Evolutionary conservation across 2,888 invertebrate genomes (phyloP).

Genomic region (Lampropteryx suffumata): DNA sequence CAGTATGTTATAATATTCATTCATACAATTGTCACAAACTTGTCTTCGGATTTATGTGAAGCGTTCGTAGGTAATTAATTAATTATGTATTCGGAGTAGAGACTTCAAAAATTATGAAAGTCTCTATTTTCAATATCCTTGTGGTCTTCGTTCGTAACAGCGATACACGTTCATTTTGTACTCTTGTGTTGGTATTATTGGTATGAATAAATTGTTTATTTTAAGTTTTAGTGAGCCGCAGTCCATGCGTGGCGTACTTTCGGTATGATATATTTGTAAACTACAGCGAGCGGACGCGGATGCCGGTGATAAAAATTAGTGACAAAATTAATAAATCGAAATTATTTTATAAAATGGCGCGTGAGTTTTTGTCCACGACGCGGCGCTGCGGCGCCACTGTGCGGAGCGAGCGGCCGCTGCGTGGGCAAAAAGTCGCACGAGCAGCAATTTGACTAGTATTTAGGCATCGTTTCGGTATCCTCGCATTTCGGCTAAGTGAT

Average conservation of each 20-base stretch:
- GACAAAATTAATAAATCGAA: slow-evolving; percentile 76
- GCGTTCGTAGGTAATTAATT: slow-evolving; percentile 63
- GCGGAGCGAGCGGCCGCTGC: slow-evolving; percentile 29
- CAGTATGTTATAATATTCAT: slow-evolving; percentile 32
- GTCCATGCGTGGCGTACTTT: slow-evolving; percentile 61
- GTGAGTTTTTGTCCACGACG: slow-evolving; percentile 41
- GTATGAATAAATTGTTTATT: slow-evolving; percentile 51
- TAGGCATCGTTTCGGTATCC: slow-evolving; percentile 82
- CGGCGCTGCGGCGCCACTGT: slow-evolving; percentile 35
- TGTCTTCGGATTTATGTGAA: slow-evolving; percentile 33
- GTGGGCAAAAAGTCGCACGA: slow-evolving; percentile 42
- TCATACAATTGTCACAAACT: slow-evolving; percentile 29
- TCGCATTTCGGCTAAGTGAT: slow-evolving; percentile 83
- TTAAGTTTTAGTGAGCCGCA: slow-evolving; percentile 64
- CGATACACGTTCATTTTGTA: slow-evolving; percentile 73
- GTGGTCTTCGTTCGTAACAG: slow-evolving; percentile 81
- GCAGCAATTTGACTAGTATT: slow-evolving; percentile 72
- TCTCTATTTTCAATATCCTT: slow-evolving; percentile 75
- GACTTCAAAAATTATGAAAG: slow-evolving; percentile 45
- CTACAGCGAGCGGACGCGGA: slow-evolving; percentile 77
- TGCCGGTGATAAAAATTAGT: slow-evolving; percentile 78
- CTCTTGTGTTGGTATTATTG: slow-evolving; percentile 51
- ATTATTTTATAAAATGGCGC: slow-evolving; percentile 68
- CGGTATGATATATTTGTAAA: slow-evolving; percentile 78
- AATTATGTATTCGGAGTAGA: slow-evolving; percentile 66